These are phyloP conservation scores for Probaryconus sp. DNA, from an alignment of 1,140 invertebrate genomes.

Conservation along the genomic window DNA sequence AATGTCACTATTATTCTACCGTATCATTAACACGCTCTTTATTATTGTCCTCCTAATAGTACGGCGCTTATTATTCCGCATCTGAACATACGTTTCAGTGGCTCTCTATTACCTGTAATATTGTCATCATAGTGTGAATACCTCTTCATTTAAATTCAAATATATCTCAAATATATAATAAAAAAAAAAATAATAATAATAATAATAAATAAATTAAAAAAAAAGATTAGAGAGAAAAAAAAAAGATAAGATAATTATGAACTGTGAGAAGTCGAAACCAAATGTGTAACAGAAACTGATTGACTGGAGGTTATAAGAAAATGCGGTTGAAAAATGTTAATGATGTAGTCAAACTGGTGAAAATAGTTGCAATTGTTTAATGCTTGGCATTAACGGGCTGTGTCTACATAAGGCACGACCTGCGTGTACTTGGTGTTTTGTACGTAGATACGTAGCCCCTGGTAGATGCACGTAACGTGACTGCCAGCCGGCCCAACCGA, in stretches of 20 bases:
- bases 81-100: slow-evolving; percentile 12
- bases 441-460: slow-evolving; percentile 56
- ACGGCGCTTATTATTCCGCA: slow-evolving; percentile 21
- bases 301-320: no score
- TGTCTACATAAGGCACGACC: slow-evolving; percentile 63
- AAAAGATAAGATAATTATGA: no score
- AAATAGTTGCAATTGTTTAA: slow-evolving; percentile 61
- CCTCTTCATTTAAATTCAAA: no score
- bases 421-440: slow-evolving; percentile 60
- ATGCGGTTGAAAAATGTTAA: slow-evolving; percentile 39
- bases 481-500: slow-evolving; percentile 56
- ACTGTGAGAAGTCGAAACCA: no score
- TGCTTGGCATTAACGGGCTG: slow-evolving; percentile 55
- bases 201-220: no score
- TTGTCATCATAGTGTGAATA: slow-evolving; percentile 7
- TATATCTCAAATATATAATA: no score
- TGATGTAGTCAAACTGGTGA: slow-evolving; percentile 54
- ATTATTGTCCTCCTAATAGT: slow-evolving; percentile 26
- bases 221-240: no score
- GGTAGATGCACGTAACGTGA: slow-evolving; percentile 61
- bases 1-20: slow-evolving; percentile 50
- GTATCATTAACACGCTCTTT: slow-evolving; percentile 44
- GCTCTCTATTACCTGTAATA: slow-evolving; percentile 17
- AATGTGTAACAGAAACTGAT: no score
- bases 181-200: no score